Percentiles rank a stretch among this genome's conserved stretches.
Conservation (phyloP, 2,888 invertebrate genomes). For the Drosophila tripunctata region DNA sequence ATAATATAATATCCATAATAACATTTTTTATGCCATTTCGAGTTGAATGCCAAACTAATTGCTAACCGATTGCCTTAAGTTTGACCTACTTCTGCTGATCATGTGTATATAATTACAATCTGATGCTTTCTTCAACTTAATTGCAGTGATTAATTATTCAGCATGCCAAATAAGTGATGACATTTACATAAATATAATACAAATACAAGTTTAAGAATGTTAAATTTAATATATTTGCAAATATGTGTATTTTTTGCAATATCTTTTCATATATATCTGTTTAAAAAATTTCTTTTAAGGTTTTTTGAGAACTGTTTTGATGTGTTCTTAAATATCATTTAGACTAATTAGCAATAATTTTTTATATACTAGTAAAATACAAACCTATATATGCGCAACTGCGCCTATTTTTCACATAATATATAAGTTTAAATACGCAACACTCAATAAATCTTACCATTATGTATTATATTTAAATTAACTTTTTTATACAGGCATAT, state of each 20-base stretch:
- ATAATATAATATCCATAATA: conserved; percentile 53
- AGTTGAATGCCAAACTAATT: conserved; percentile 46
- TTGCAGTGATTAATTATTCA: conserved; percentile 2
- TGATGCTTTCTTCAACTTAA: background rate
- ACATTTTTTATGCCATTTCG: conserved; percentile 20
- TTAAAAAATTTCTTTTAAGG: background rate
- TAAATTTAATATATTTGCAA: no score
- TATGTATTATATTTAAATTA: no score
- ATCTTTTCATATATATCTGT: background rate
- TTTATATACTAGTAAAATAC: no score
- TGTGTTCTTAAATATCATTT: background rate
- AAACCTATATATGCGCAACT: no score
- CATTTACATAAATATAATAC: no score
- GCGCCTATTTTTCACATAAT: no score
- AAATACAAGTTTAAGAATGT: no score
- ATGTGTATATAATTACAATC: no score
- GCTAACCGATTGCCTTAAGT: conserved; percentile 37
- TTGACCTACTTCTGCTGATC: conserved; percentile 30
- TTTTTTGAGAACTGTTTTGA: background rate
- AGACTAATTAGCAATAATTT: background rate
- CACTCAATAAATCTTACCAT: no score
- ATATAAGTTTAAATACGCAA: no score
- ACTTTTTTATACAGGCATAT: no score
- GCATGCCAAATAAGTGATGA: background rate
- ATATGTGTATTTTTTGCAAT: background rate